These are phyloP conservation scores for Steinernema carpocapsae DNA, from an alignment of 2,888 invertebrate species.

Conservation along the genomic window DNA sequence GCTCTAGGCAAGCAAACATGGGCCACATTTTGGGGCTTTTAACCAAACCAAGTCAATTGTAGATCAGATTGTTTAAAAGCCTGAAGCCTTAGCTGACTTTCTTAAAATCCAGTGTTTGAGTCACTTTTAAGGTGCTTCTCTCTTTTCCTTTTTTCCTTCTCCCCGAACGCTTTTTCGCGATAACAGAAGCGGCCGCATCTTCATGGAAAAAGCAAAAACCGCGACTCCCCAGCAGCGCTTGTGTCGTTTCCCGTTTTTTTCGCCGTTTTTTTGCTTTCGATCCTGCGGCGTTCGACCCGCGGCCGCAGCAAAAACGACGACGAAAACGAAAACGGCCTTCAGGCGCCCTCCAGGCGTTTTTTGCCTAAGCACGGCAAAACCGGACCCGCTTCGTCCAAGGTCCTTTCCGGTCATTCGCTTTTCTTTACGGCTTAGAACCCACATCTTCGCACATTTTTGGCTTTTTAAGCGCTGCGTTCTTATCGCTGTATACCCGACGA, in stretches of 20 bases:
- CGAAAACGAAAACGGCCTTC: conserved; percentile 24
- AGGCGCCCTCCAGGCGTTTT: not conserved
- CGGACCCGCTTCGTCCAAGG: conserved; percentile 10
- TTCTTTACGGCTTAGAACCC: not conserved
- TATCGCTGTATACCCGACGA: not conserved
- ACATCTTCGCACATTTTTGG: not conserved
- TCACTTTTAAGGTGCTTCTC: not conserved
- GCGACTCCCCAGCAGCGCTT: not conserved
- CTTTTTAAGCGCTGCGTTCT: not conserved
- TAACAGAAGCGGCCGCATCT: not conserved
- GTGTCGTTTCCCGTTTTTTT: conserved; percentile 25
- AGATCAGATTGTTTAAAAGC: too few relatives aligned
- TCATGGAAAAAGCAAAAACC: not conserved
- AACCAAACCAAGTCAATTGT: too few relatives aligned
- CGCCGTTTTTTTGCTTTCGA: not conserved
- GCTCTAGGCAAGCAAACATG: too few relatives aligned
- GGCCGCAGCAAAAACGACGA: conserved; percentile 11
- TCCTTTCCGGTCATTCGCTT: conserved; percentile 22
- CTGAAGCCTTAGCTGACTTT: too few relatives aligned
- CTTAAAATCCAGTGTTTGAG: too few relatives aligned
- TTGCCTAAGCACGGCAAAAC: not conserved
- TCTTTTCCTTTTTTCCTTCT: not conserved
- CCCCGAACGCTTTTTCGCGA: not conserved
- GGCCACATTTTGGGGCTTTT: too few relatives aligned
- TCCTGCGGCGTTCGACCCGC: conserved; percentile 5